A percentile compares a stretch with the other conserved stretches of the same genome.
These are phyloP conservation scores for Potamilus streckersoni DNA, from an alignment of 1,140 invertebrate genomes.

Conservation along the genomic window DNA sequence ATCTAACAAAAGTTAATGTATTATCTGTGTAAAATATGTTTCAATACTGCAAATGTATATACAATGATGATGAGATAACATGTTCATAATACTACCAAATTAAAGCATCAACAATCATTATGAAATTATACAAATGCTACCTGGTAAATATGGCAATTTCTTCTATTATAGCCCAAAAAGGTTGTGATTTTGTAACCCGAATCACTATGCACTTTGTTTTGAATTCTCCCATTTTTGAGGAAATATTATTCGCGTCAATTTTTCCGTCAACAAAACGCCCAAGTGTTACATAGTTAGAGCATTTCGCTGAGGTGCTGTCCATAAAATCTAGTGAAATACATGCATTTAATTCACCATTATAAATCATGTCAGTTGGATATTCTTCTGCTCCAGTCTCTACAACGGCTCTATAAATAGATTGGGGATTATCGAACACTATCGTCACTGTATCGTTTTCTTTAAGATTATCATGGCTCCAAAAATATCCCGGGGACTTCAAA, in stretches of 20 bases:
- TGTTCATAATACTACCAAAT: too few relatives aligned
- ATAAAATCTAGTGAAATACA: conserved; percentile 30
- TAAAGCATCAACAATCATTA: too few relatives aligned
- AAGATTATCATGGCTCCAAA: conserved; percentile 43
- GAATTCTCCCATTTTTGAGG: conserved; percentile 28
- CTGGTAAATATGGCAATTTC: conserved; percentile 49
- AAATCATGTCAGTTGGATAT: conserved; percentile 39
- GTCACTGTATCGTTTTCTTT: conserved; percentile 34
- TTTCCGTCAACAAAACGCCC: conserved; percentile 39
- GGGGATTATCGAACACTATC: conserved; percentile 44
- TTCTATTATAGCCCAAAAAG: conserved; percentile 43
- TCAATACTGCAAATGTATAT: too few relatives aligned
- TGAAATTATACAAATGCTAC: too few relatives aligned
- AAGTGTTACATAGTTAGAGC: conserved; percentile 41
- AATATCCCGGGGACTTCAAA: conserved; percentile 34
- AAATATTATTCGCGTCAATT: conserved; percentile 30
- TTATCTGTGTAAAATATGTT: too few relatives aligned
- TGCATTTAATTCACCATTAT: conserved; percentile 34
- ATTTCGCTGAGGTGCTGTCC: conserved; percentile 24
- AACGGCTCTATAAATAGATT: conserved; percentile 36
- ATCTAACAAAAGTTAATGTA: too few relatives aligned
- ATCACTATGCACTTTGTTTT: conserved; percentile 42
- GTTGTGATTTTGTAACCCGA: conserved; percentile 34
- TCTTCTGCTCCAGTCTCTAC: conserved; percentile 42
- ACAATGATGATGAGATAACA: too few relatives aligned